Conservation (phyloP, 2,888 invertebrate genomes). For the Cerceris ruficornis region DNA sequence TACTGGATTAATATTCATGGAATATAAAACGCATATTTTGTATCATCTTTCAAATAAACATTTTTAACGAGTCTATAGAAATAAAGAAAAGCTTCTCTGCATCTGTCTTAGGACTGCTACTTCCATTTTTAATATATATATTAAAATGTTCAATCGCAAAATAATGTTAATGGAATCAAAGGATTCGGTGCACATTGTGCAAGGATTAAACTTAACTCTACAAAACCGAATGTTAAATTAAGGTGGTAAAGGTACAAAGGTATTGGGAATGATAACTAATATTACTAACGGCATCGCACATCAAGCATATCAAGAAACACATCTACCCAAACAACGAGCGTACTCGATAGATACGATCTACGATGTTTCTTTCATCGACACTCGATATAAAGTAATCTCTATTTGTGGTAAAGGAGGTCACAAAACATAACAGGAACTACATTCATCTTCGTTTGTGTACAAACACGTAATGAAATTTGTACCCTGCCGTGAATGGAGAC, state of each 20-base stretch:
- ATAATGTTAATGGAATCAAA: conserved; percentile 4
- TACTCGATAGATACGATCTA: not conserved
- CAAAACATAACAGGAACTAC: not conserved
- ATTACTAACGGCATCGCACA: not conserved
- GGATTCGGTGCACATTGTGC: conserved; percentile 8
- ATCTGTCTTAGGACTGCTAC: too few species aligned
- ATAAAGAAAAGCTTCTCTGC: too few species aligned
- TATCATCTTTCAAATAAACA: too few species aligned
- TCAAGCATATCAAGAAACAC: not conserved
- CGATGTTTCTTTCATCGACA: not conserved
- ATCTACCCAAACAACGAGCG: not conserved
- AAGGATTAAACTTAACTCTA: not conserved
- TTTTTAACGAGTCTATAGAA: too few species aligned
- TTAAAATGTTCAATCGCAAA: conserved; percentile 5
- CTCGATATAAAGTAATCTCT: conserved; percentile 5
- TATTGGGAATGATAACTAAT: not conserved
- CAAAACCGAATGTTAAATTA: conserved; percentile 1
- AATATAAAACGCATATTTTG: too few species aligned
- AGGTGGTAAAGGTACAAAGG: not conserved
- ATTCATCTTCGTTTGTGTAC: conserved; percentile 11
- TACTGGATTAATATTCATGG: not conserved
- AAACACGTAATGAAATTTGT: conserved; percentile 21
- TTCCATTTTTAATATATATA: not conserved
- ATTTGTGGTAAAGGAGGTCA: conserved; percentile 19
- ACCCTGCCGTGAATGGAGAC: not conserved